Percentiles rank a stretch among this genome's conserved stretches.
Conservation (phyloP, 1,140 invertebrate genomes). For the Zeugodacus cucurbitae region DNA sequence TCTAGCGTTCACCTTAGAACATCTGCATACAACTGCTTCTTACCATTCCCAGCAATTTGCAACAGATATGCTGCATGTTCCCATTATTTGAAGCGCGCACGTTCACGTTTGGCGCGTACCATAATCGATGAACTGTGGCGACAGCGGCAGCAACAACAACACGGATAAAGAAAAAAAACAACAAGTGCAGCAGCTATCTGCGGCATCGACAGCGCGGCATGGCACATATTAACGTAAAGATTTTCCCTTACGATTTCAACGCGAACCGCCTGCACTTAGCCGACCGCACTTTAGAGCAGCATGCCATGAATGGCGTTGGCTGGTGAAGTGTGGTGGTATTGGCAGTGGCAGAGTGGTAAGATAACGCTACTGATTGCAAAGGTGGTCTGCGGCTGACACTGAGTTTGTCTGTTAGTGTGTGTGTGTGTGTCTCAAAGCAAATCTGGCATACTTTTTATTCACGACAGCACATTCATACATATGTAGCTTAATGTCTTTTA, state of each 20-base stretch:
- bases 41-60: constrained; percentile 3
- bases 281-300: neutral
- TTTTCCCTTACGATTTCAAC: neutral
- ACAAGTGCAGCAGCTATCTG: neutral
- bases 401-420: neutral
- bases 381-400: constrained; percentile 8
- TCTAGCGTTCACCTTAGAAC: neutral
- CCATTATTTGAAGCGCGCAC: constrained; percentile 8
- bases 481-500: neutral
- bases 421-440: neutral
- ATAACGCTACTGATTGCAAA: constrained; percentile 16
- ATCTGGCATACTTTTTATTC: neutral
- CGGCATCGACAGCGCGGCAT: neutral
- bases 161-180: neutral
- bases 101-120: constrained; percentile 13
- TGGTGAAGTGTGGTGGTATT: neutral
- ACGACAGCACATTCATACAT: neutral
- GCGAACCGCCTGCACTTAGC: neutral
- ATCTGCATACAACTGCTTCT: neutral
- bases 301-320: neutral
- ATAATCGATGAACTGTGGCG: constrained; percentile 31
- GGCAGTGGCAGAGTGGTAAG: neutral
- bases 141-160: neutral
- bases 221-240: constrained; percentile 1
- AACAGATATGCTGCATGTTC: constrained; percentile 6